Evolutionary conservation across 2,797 vertebrate species (phyloP).

Genomic region (Neostethus bicornis): DNA sequence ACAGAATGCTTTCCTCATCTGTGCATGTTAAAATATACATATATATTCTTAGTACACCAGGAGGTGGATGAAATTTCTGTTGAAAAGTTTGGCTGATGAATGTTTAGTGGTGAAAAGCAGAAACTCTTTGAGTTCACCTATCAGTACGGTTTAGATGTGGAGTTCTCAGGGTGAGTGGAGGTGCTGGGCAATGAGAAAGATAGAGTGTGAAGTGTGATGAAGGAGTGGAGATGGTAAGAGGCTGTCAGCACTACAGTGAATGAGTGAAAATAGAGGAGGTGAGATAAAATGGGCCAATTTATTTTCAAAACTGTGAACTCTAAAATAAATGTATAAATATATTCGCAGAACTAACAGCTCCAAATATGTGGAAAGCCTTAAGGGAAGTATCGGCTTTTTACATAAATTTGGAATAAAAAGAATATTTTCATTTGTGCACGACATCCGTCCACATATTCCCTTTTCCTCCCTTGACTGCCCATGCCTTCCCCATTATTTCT

Average conservation of each 20-base stretch:
- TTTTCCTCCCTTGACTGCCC: constrained; percentile 56
- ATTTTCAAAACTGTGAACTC: constrained; percentile 66
- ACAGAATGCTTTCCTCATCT: constrained; percentile 5
- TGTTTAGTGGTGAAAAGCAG: constrained; percentile 24
- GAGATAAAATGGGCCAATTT: constrained; percentile 63
- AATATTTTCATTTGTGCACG: constrained; percentile 32
- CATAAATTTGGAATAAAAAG: constrained; percentile 38
- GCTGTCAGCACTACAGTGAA: constrained; percentile 68
- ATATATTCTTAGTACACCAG: no score
- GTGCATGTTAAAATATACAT: no score
- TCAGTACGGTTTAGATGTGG: constrained; percentile 51
- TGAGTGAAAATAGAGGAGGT: constrained; percentile 59
- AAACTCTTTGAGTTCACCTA: constrained; percentile 45
- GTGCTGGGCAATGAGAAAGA: constrained; percentile 39
- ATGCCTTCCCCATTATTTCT: constrained; percentile 62
- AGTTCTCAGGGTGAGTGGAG: constrained; percentile 47
- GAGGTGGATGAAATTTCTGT: no score
- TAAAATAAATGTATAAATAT: constrained; percentile 64
- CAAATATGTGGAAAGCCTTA: constrained; percentile 42
- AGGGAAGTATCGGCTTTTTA: constrained; percentile 38
- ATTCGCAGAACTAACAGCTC: constrained; percentile 27
- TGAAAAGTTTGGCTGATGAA: no score
- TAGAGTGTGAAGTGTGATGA: constrained; percentile 42
- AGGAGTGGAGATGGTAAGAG: constrained; percentile 67
- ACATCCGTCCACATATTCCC: constrained; percentile 19